Evolutionary conservation across 1,140 invertebrate species (phyloP).

Genomic region (Lordiphosa stackelbergi): DNA sequence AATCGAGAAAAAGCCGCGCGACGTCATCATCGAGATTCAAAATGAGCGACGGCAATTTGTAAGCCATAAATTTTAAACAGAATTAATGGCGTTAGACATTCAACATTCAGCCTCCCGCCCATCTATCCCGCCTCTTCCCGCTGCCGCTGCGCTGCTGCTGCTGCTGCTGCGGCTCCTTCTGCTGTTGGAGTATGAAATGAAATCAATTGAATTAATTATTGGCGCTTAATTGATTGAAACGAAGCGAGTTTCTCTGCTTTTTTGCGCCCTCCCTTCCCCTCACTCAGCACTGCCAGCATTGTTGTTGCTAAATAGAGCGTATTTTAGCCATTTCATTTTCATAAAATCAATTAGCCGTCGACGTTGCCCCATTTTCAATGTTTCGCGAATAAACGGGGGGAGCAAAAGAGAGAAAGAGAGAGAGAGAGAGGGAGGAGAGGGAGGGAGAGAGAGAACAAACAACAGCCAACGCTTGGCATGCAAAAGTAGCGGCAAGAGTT

Average conservation of each 20-base stretch:
- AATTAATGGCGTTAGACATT: conserved; percentile 69
- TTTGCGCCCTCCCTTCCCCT: no score
- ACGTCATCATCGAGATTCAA: conserved; percentile 7
- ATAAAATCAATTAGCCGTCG: conserved; percentile 53
- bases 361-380: conserved; percentile 24
- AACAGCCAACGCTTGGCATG: conserved; percentile 23
- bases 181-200: conserved; percentile 52
- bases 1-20: conserved; percentile 19
- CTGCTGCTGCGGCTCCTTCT: background rate
- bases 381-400: background rate
- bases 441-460: conserved; percentile 21
- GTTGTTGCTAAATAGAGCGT: conserved; percentile 72
- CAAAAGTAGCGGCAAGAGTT: conserved; percentile 26
- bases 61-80: conserved; percentile 68
- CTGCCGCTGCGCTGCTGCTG: background rate
- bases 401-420: conserved; percentile 4
- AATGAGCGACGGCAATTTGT: conserved; percentile 53
- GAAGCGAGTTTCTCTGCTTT: conserved; percentile 34
- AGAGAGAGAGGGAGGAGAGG: conserved; percentile 7
- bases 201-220: conserved; percentile 75
- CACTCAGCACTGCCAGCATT: conserved; percentile 27
- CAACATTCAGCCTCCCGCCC: conserved; percentile 16
- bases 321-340: conserved; percentile 71
- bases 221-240: conserved; percentile 75
- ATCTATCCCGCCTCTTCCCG: background rate